Base-by-base conservation (phyloP, 2,888 invertebrate species). In the Raillietiella orientalis region DNA sequence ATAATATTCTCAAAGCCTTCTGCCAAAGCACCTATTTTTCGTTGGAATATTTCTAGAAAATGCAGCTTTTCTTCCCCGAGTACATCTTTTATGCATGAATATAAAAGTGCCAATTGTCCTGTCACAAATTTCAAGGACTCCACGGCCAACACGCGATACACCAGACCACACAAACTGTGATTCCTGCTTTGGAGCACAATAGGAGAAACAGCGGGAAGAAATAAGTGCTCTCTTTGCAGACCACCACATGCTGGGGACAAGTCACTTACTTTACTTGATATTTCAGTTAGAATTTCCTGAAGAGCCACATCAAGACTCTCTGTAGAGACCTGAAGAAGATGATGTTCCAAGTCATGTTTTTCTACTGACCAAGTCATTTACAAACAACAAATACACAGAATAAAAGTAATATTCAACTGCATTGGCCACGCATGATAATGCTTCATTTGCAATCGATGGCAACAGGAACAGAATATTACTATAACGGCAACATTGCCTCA, bases 361-460 rank as follows among this genome's bases (percentile, higher is more conserved):
- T n/a, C n/a, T n/a, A n/a, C n/a, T n/a, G n/a, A 45, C 45, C 37
- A 38, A 33, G 28, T 44, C 43, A 25, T 38, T 57, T 1, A 71
- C 66, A 42, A 84, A 84, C 40, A 82, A 75, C 19, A 59, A 52
- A 44, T 75, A 71, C 2, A 82, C 77, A 0, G 75, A 61, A 42
- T 67, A 82, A 28, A 82, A 62, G 45, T 87, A 90, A 42, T 74
- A 77, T 40, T 90, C 87, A 45, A 79, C 75, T 12, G 90, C 54
- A 39, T 90, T 82, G 34, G 72, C 66, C 64, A 87, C 71, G 30
- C 71, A 63, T 41, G 64, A 58, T n/a, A 82, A 64, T 3, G 87
- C 77, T 47, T 82, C 75, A 37, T 71, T 59, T 1, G 84, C 71
- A 33, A 87, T 79, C 17, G 82, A 71, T 28, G 74, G 66, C 21